Base-by-base conservation (phyloP, 2,113 vertebrate genomes). In the Prietella phreatophila region DNA sequence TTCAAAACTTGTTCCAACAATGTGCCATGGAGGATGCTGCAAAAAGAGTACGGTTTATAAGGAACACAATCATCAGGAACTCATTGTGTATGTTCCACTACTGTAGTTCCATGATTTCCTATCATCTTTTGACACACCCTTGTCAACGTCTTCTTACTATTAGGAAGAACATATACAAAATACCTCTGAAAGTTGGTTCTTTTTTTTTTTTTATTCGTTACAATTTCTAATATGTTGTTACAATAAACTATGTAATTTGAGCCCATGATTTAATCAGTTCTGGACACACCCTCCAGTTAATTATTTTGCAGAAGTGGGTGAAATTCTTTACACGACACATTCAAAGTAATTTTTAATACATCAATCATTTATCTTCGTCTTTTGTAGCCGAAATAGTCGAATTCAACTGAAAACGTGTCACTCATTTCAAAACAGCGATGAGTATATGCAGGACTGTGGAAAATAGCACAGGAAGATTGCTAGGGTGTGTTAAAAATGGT, bases 11-110 rank as follows among this genome's bases (percentile, higher is more conserved):
- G 33, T 20, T 58, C 27, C 61, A 30, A 80, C 60, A 65, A 81
- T 17, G 36, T 6, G 84, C 15, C 47, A 22, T 71, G 67, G 47
- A 85, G 42, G 60, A 85, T 60, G 53, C 75, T n/a, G 53, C 39
- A 56, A 50, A 50, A 73, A 80, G 69, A 65, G 39, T 30, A 79
- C n/a, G 27, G 39, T 39, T 84, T 47, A 53, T 53, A 47, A 87
- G 7, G 17, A 88, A 84, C 20, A 42, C 33, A 39, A 25, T 82
- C 55, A 82, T 82, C 30, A 5, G 76, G 76, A 79, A 79, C 47
- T 55, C 50, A 55, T 53, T 0, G 50, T 53, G 50, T n/a, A 55
- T 50, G 76, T 55, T 78, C 50, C 27, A n/a, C 27, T 53, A 55
- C 27, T 60, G 22, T 25, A 39, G 56, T 60, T 39, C 56, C 20